These are phyloP conservation scores for Fissipunctia ypsillon DNA, from an alignment of 2,888 invertebrate genomes.

Conservation along the genomic window DNA sequence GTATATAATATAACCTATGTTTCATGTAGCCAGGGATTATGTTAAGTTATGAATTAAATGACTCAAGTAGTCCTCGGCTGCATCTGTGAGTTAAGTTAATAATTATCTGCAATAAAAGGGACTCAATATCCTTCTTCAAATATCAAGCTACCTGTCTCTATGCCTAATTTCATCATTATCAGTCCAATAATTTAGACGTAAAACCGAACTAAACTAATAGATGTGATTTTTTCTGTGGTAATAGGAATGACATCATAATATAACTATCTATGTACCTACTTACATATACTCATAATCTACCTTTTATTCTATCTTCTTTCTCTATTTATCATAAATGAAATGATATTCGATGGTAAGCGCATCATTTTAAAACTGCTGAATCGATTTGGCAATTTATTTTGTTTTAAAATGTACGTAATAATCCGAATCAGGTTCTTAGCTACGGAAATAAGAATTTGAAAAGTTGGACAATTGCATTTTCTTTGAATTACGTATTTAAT, in stretches of 20 bases:
- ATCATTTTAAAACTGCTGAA: neutral
- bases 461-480: neutral
- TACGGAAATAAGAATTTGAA: neutral
- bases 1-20: neutral
- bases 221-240: neutral
- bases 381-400: too few species aligned
- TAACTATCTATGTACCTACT: neutral
- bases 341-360: neutral
- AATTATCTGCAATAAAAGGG: neutral
- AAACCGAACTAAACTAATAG: neutral
- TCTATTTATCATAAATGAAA: neutral
- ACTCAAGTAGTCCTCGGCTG: neutral
- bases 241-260: neutral
- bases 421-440: neutral
- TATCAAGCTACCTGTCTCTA: neutral
- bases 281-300: too few species aligned
- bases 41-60: constrained; percentile 3
- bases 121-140: neutral
- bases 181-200: neutral
- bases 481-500: too few species aligned
- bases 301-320: neutral
- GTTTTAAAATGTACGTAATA: neutral
- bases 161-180: neutral
- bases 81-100: neutral
- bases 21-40: constrained; percentile 25